Conservation (phyloP, 2,113 vertebrate species). For the Pandion haliaetus region DNA sequence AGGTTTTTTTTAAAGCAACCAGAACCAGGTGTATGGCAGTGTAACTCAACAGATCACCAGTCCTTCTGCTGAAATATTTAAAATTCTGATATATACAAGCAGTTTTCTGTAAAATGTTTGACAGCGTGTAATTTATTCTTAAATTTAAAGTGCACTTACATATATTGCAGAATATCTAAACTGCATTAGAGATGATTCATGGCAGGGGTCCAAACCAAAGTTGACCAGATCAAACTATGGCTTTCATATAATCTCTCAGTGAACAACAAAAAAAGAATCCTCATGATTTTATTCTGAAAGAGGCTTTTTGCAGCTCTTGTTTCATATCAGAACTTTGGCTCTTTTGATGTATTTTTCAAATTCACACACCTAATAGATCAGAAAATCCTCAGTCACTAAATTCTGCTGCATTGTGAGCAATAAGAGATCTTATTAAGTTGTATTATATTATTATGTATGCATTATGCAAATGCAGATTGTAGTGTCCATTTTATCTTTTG, state of each 20-base stretch:
- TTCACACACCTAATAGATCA: neutral
- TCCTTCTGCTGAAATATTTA: slow-evolving; percentile 2
- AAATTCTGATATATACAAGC: neutral
- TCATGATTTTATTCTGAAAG: neutral
- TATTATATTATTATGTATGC: neutral
- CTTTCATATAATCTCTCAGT: neutral
- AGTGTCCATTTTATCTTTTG: neutral
- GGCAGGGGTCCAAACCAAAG: neutral
- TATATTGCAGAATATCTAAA: neutral
- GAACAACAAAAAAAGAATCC: neutral
- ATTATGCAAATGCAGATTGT: neutral
- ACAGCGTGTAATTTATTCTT: neutral
- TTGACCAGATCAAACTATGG: neutral
- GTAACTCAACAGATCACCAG: neutral
- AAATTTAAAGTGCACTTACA: neutral
- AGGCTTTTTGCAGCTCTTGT: neutral
- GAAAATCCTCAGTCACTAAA: neutral
- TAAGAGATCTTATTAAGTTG: neutral
- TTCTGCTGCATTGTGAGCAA: neutral
- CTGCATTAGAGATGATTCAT: neutral
- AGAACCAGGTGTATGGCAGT: neutral
- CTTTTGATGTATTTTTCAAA: neutral
- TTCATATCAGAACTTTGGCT: neutral
- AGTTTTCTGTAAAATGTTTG: neutral
- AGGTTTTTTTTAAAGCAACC: slow-evolving; percentile 25